Percentiles rank a stretch among this genome's conserved stretches.
These are phyloP conservation scores for Aeoliscus strigatus DNA, from an alignment of 2,797 vertebrate genomes.

Conservation along the genomic window DNA sequence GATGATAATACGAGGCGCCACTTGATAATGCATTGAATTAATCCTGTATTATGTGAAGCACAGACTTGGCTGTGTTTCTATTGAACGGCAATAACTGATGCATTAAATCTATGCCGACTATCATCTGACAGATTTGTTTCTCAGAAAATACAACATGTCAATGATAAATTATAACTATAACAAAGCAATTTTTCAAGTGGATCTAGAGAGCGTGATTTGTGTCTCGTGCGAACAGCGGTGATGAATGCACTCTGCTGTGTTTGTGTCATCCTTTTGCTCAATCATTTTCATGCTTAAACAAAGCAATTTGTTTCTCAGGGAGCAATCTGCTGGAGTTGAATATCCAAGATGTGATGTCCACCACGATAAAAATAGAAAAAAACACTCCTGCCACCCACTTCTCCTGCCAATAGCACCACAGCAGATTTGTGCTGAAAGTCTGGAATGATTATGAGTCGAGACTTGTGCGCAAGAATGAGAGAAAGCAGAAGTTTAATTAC, in stretches of 20 bases:
- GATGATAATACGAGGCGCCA: no score
- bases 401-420: conserved; percentile 29
- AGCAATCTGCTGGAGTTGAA: conserved; percentile 76
- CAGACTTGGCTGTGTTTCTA: conserved; percentile 8
- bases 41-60: background rate
- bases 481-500: conserved; percentile 72
- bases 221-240: conserved; percentile 72
- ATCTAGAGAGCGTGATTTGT: conserved; percentile 62
- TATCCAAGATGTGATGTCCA: conserved; percentile 77
- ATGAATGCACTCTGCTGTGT: conserved; percentile 73
- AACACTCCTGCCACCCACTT: conserved; percentile 50
- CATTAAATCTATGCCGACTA: conserved; percentile 46
- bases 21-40: conserved; percentile 6
- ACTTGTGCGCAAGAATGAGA: conserved; percentile 53
- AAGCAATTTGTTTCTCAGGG: conserved; percentile 77
- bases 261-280: conserved; percentile 75
- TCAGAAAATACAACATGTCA: conserved; percentile 56
- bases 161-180: conserved; percentile 66
- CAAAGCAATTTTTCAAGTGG: conserved; percentile 64
- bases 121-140: conserved; percentile 59
- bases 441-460: conserved; percentile 38
- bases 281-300: conserved; percentile 79
- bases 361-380: conserved; percentile 71
- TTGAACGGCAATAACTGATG: conserved; percentile 48
- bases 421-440: conserved; percentile 26